A percentile compares a stretch with the other conserved stretches of the same genome.
Conservation (phyloP, 2,888 invertebrate genomes). For the Lithophane socia region DNA sequence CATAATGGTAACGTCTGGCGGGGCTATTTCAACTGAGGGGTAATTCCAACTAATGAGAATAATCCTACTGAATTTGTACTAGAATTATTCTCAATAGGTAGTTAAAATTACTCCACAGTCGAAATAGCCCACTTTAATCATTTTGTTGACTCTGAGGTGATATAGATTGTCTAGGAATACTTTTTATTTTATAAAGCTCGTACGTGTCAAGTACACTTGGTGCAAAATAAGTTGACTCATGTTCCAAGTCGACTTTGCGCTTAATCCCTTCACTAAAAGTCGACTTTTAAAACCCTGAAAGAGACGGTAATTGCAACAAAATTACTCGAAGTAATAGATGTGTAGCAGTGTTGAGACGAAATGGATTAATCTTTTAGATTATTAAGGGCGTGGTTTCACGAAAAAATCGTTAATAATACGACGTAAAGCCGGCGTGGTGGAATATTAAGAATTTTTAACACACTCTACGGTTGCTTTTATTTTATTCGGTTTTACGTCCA, state of each 20-base stretch:
- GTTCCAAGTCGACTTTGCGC: not conserved
- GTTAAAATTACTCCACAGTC: too few species aligned
- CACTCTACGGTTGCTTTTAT: slow-evolving; percentile 46
- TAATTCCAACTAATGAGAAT: too few species aligned
- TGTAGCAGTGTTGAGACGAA: slow-evolving; percentile 42
- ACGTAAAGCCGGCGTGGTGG: slow-evolving; percentile 11
- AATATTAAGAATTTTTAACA: slow-evolving; percentile 58
- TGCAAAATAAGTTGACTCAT: slow-evolving; percentile 13
- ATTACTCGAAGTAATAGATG: slow-evolving; percentile 57
- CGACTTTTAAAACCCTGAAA: slow-evolving; percentile 17
- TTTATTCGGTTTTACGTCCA: slow-evolving; percentile 39
- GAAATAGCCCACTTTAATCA: not conserved
- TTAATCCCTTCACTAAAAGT: slow-evolving; percentile 14
- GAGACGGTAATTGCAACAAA: slow-evolving; percentile 51
- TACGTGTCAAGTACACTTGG: not conserved
- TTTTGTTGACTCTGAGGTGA: not conserved
- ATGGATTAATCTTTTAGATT: slow-evolving; percentile 56
- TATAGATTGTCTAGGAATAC: not conserved
- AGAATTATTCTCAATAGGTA: too few species aligned
- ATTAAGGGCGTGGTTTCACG: slow-evolving; percentile 41
- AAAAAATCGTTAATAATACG: slow-evolving; percentile 43
- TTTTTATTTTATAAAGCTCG: not conserved
- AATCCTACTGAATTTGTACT: too few species aligned
- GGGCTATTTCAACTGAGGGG: too few species aligned
- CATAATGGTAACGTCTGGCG: too few species aligned